Evolutionary conservation across 2,888 invertebrate species (phyloP).

Genomic region (Aromia moschata): DNA sequence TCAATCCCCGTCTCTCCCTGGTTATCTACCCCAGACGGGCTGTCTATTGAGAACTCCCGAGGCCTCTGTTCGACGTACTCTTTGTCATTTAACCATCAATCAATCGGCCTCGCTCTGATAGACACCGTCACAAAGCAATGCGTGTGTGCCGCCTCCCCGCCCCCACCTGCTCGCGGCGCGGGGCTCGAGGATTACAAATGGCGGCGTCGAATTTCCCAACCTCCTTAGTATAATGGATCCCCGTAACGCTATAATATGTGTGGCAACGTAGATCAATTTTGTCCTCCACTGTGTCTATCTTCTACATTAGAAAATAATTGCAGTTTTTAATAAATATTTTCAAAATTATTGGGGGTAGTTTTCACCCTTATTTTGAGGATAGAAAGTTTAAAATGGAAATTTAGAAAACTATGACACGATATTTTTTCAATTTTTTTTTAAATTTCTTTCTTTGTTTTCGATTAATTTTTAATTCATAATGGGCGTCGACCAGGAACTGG

Average conservation of each 20-base stretch:
- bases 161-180: not conserved
- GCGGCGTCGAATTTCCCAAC: conserved; percentile 12
- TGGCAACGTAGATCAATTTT: too few species aligned
- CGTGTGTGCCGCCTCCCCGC: not conserved
- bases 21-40: conserved; percentile 10
- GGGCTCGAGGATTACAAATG: conserved; percentile 10
- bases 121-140: conserved; percentile 16
- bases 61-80: conserved; percentile 7
- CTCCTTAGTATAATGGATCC: conserved; percentile 4
- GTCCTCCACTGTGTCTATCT: too few species aligned
- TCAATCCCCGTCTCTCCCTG: conserved; percentile 18
- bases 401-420: too few species aligned
- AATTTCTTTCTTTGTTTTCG: too few species aligned
- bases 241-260: not conserved
- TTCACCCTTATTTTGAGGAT: too few species aligned
- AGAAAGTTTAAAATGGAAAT: too few species aligned
- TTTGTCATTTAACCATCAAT: conserved; percentile 27
- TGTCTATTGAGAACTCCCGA: conserved; percentile 11
- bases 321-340: too few species aligned
- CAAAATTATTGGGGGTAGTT: too few species aligned
- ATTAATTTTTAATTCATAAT: too few species aligned
- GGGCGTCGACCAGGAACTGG: too few species aligned
- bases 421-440: too few species aligned
- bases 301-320: too few species aligned
- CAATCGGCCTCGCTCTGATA: conserved; percentile 16